Conservation (phyloP, 2,888 invertebrate species). For the Encarsia formosa region DNA sequence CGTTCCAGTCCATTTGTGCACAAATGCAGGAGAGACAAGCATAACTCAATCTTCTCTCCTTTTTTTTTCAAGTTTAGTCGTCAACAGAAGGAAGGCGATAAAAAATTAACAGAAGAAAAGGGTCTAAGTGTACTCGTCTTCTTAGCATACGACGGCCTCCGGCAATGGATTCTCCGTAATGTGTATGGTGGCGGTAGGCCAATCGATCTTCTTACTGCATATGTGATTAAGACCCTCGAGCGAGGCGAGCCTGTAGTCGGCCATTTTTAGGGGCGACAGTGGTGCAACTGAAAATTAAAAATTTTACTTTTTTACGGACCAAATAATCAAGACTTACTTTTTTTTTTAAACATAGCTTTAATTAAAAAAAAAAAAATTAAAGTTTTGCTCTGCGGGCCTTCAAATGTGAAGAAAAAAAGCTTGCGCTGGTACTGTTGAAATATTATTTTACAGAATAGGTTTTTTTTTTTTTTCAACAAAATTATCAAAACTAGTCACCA, state of each 20-base stretch:
- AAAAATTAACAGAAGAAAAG: neutral
- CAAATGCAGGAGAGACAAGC: conserved; percentile 15
- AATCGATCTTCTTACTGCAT: conserved; percentile 52
- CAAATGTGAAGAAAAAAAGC: no score
- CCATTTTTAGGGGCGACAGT: conserved; percentile 67
- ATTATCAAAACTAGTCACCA: no score
- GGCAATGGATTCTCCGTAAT: conserved; percentile 78
- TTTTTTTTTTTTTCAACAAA: no score
- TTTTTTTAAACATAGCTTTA: neutral
- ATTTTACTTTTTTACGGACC: no score
- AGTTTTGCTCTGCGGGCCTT: no score
- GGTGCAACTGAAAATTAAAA: conserved; percentile 63
- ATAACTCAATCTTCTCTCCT: neutral
- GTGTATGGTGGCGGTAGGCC: conserved; percentile 64
- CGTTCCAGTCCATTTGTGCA: conserved; percentile 12
- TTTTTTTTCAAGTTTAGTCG: no score
- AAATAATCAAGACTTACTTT: no score
- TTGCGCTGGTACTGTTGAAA: no score
- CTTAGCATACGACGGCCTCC: conserved; percentile 69
- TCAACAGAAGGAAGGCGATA: conserved; percentile 7
- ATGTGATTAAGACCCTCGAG: conserved; percentile 55
- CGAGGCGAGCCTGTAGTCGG: conserved; percentile 61
- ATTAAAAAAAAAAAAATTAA: neutral
- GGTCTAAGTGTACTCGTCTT: no score
- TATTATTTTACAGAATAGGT: no score